Evolutionary conservation across 1,140 invertebrate genomes (phyloP).

Genomic region (Temnothorax nylanderi): DNA sequence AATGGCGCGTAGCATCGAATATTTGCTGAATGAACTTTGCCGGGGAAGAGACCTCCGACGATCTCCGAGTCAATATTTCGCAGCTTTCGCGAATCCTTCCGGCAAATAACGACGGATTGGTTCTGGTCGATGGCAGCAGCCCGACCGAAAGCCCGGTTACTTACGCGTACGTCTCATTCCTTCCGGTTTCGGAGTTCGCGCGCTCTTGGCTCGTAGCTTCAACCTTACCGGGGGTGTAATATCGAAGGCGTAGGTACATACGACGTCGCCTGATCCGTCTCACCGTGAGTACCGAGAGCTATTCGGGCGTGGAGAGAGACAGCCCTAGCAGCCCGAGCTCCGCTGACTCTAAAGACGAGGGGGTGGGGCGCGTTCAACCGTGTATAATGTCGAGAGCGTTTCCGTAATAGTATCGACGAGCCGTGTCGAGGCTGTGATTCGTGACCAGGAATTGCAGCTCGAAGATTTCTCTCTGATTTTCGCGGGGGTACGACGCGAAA

Average conservation of each 20-base stretch:
- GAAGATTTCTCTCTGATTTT: constrained; percentile 26
- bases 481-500: background rate
- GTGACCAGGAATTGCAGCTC: constrained; percentile 36
- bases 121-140: constrained; percentile 54
- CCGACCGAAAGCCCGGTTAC: constrained; percentile 60
- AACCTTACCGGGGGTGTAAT: constrained; percentile 64
- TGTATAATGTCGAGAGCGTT: constrained; percentile 64
- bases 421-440: constrained; percentile 51
- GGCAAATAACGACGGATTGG: constrained; percentile 70
- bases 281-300: constrained; percentile 53
- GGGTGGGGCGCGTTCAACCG: constrained; percentile 52
- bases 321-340: constrained; percentile 37
- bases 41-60: background rate
- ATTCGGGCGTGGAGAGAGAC: constrained; percentile 66
- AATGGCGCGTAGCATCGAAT: constrained; percentile 38
- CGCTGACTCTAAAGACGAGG: constrained; percentile 60
- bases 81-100: constrained; percentile 65
- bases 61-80: constrained; percentile 65
- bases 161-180: constrained; percentile 52
- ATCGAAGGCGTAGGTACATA: constrained; percentile 69
- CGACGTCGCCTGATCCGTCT: constrained; percentile 69
- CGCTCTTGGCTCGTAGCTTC: constrained; percentile 35
- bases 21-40: constrained; percentile 44
- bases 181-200: constrained; percentile 49
- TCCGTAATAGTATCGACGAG: constrained; percentile 69